phyloP scores from a whole-genome alignment of 2,888 invertebrate genomes.

The Thelaira solivaga region DNA sequence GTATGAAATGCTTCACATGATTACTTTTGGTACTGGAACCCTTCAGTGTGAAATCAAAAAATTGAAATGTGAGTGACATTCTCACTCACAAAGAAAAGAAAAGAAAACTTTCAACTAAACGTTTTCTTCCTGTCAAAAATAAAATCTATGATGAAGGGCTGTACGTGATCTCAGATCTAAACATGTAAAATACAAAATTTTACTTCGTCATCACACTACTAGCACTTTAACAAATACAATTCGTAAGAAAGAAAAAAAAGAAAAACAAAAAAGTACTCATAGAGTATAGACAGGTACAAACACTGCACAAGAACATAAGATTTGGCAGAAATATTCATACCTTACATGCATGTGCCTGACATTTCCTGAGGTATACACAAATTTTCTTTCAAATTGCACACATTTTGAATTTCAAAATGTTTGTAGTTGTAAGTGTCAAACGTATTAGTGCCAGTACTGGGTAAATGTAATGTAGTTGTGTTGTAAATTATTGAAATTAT shows the following conservation, averaged over 20 bases:
- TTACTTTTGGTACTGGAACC: conserved; percentile 9
- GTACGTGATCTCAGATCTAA: conserved; percentile 58
- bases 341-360: conserved; percentile 17
- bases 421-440: neutral
- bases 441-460: neutral
- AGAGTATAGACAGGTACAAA: neutral
- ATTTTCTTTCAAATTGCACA: conserved; percentile 58
- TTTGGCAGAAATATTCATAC: neutral
- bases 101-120: conserved; percentile 42
- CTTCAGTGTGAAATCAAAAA: conserved; percentile 16
- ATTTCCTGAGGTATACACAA: conserved; percentile 57
- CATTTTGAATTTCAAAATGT: conserved; percentile 54
- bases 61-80: neutral
- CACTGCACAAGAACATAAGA: neutral
- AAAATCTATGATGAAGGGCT: conserved; percentile 57
- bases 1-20: conserved; percentile 6
- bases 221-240: conserved; percentile 25
- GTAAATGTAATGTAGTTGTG: neutral
- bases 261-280: neutral
- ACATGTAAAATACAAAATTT: conserved; percentile 31
- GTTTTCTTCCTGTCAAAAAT: conserved; percentile 53
- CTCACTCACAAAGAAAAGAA: neutral
- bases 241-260: conserved; percentile 29
- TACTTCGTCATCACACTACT: conserved; percentile 42
- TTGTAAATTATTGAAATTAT: neutral